Percentiles rank a stretch among this genome's conserved stretches.
Evolutionary conservation across 2,888 invertebrate genomes (phyloP).

Genomic region (Andrena camellia): DNA sequence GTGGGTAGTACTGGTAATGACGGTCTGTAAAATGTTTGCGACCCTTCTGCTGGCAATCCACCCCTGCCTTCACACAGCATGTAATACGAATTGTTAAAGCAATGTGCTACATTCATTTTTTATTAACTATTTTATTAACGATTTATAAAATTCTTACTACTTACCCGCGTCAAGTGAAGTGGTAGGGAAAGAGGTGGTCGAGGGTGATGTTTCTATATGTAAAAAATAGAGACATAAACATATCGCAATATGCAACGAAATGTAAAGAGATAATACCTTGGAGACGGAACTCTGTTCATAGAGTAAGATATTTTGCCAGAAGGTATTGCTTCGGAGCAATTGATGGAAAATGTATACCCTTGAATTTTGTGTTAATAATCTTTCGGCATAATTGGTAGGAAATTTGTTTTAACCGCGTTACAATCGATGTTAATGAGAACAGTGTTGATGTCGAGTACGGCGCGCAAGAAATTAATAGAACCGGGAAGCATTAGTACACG

Average conservation of each 20-base stretch:
- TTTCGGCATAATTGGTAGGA: background rate
- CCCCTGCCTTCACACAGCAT: slow-evolving; percentile 37
- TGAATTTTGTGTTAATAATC: background rate
- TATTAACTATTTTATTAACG: background rate
- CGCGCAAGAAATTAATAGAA: slow-evolving; percentile 19
- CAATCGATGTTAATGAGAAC: background rate
- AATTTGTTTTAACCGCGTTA: background rate
- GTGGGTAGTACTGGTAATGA: slow-evolving; percentile 43
- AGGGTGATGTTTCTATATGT: slow-evolving; percentile 55
- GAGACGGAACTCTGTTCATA: background rate
- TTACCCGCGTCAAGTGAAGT: slow-evolving; percentile 16
- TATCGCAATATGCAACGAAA: too few relatives aligned
- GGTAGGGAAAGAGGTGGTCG: slow-evolving; percentile 23
- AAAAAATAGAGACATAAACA: background rate
- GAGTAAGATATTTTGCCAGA: background rate
- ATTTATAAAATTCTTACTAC: background rate
- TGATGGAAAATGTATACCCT: too few relatives aligned
- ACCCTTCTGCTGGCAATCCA: slow-evolving; percentile 38
- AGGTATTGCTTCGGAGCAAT: too few relatives aligned
- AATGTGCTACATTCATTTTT: background rate
- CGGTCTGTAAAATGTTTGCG: slow-evolving; percentile 35
- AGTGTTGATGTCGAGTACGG: background rate
- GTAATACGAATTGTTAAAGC: slow-evolving; percentile 7
- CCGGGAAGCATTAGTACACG: slow-evolving; percentile 48
- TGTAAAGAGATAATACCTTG: background rate